Evolutionary conservation across 2,888 invertebrate genomes (phyloP).

Genomic region (Cheilosia grossa): DNA sequence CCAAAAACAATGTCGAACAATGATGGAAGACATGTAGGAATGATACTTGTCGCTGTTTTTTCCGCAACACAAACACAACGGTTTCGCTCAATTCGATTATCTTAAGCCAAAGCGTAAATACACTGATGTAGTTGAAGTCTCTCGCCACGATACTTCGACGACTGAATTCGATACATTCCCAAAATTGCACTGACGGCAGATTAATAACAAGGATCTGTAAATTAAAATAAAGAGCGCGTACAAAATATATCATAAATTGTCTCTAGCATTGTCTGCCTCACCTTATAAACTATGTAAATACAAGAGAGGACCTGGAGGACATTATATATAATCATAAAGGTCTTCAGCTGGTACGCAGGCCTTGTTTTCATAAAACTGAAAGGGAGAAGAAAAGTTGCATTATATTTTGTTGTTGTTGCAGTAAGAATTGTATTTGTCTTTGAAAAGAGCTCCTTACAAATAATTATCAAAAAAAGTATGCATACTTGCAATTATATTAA

Average conservation of each 20-base stretch:
- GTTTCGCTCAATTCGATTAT: slow-evolving; percentile 88
- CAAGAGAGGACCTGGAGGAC: slow-evolving; percentile 87
- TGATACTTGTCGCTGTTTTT: slow-evolving; percentile 89
- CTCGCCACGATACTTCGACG: slow-evolving; percentile 64
- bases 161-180: slow-evolving; percentile 76
- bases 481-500: no score
- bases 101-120: slow-evolving; percentile 88
- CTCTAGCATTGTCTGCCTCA: slow-evolving; percentile 65
- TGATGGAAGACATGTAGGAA: slow-evolving; percentile 91
- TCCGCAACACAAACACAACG: slow-evolving; percentile 88
- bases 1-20: slow-evolving; percentile 85
- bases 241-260: background rate
- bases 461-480: no score
- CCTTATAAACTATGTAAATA: slow-evolving; percentile 77
- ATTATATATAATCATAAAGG: slow-evolving; percentile 90
- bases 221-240: background rate
- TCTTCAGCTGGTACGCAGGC: slow-evolving; percentile 87
- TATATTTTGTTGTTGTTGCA: background rate
- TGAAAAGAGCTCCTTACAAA: no score
- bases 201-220: slow-evolving; percentile 77
- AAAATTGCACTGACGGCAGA: slow-evolving; percentile 75
- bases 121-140: slow-evolving; percentile 82
- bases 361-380: slow-evolving; percentile 87
- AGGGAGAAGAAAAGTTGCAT: background rate
- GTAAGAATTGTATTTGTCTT: no score